Base-by-base conservation (phyloP, 2,888 invertebrate species). In the Tridacna crocea region DNA sequence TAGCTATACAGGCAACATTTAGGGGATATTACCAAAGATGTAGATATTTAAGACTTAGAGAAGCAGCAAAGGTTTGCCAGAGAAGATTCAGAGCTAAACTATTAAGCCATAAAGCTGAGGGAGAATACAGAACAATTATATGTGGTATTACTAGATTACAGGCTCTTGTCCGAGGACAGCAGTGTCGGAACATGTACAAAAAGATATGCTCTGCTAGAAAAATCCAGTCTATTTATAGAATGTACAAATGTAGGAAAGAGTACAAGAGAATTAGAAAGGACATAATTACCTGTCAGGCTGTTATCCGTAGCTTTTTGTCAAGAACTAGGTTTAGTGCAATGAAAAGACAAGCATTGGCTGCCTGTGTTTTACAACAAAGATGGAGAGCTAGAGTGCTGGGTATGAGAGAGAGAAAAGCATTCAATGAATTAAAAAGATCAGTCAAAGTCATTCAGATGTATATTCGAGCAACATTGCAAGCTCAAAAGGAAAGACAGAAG, bases 1-100 rank as follows among this genome's bases (percentile, higher is more conserved):
- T 88, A 22, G 82, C 80, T 11, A 79, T 91, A 24, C 91, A 91
- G 81, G 75, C 86, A 51, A n/a, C 17, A 10, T 78, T 73, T 36
- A 76, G 83, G 63, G 73, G 83, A n/a, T 75, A 63, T 72, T 6
- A 61, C 22, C 63, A 51, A 2, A 36, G 63, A 24, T 27, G 65
- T 22, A 72, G 68, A 15, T 88, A 79, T 60, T 26, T 76, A 0
- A 12, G 70, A 26, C 68, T 80, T 68, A 87, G 79, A 60, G 17
- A 55, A 15, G 85, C 89, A 11, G 87, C 83, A 13, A 65, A 51
- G 1, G 22, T 55, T 0, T 83, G 91, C 26, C 91, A 91, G 83
- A 72, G 66, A 17, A 70, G 82, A 22, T 87, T 79, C 65, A 83
- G 87, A 17, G 76, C 84, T 15, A 72, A 58, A n/a, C 12, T 36